Evolutionary conservation across 2,888 invertebrate species (phyloP).

Genomic region (Sphaerophoria rueppellii): DNA sequence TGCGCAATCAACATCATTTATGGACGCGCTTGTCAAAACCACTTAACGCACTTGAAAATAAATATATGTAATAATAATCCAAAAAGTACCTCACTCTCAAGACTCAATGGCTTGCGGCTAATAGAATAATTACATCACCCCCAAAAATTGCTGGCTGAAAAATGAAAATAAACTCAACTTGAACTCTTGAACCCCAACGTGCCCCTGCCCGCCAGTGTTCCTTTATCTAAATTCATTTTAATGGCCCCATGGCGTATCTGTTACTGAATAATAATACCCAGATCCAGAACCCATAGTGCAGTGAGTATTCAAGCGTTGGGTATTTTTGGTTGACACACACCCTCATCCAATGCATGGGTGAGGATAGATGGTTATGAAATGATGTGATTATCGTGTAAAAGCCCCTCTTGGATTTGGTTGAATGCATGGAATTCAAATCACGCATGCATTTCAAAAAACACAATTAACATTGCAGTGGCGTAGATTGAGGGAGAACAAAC

Average conservation of each 20-base stretch:
- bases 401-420: neutral
- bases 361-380: neutral
- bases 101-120: slow-evolving; percentile 35
- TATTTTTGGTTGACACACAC: slow-evolving; percentile 25
- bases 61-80: slow-evolving; percentile 12
- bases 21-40: slow-evolving; percentile 18
- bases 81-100: slow-evolving; percentile 9
- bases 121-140: slow-evolving; percentile 3
- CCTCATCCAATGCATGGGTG: slow-evolving; percentile 14
- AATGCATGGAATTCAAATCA: slow-evolving; percentile 47
- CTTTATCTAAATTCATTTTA: slow-evolving; percentile 41
- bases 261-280: neutral
- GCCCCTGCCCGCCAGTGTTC: neutral
- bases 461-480: neutral
- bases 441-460: slow-evolving; percentile 40
- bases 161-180: slow-evolving; percentile 30
- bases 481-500: neutral
- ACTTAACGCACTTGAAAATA: slow-evolving; percentile 53
- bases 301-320: neutral
- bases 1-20: slow-evolving; percentile 8
- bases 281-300: neutral
- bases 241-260: slow-evolving; percentile 23
- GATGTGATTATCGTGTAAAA: slow-evolving; percentile 23
- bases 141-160: neutral
- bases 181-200: slow-evolving; percentile 27